A percentile compares a stretch with the other conserved stretches of the same genome.
Evolutionary conservation across 2,888 invertebrate species (phyloP).

Genomic region (Agonopterix heracliana): DNA sequence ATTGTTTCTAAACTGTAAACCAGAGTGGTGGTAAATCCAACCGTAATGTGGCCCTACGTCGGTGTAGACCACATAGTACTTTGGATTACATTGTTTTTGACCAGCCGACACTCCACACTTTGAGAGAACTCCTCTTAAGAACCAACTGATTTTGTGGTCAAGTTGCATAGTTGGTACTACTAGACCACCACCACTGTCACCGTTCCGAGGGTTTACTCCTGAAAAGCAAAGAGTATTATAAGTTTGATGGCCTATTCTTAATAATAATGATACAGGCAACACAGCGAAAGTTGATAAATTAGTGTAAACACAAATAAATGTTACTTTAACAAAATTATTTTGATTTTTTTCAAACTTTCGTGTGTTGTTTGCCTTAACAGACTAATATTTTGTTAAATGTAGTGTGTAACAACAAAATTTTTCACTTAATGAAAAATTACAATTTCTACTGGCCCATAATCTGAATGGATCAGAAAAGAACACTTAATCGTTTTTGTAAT

Average conservation of each 20-base stretch:
- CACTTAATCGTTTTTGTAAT: too few relatives aligned
- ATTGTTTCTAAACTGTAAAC: constrained; percentile 40
- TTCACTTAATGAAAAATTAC: too few relatives aligned
- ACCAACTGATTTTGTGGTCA: constrained; percentile 57
- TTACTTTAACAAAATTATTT: neutral
- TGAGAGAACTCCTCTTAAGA: constrained; percentile 58
- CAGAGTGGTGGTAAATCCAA: constrained; percentile 60
- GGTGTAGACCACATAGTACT: constrained; percentile 54
- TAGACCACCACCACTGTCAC: constrained; percentile 80
- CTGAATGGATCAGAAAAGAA: too few relatives aligned
- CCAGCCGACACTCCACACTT: constrained; percentile 49
- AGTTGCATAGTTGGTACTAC: constrained; percentile 50
- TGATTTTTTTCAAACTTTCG: too few relatives aligned
- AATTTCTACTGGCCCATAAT: too few relatives aligned
- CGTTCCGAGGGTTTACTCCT: constrained; percentile 77
- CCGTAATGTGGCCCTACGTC: constrained; percentile 61
- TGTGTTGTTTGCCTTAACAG: too few relatives aligned
- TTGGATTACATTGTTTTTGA: constrained; percentile 41
- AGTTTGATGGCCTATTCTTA: neutral
- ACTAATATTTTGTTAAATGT: too few relatives aligned
- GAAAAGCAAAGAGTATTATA: neutral
- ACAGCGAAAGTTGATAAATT: too few relatives aligned
- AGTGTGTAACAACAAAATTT: too few relatives aligned
- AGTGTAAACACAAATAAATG: constrained; percentile 1
- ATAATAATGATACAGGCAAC: too few relatives aligned